Conservation (phyloP, 2,113 vertebrate species). For the Globicephala melas region DNA sequence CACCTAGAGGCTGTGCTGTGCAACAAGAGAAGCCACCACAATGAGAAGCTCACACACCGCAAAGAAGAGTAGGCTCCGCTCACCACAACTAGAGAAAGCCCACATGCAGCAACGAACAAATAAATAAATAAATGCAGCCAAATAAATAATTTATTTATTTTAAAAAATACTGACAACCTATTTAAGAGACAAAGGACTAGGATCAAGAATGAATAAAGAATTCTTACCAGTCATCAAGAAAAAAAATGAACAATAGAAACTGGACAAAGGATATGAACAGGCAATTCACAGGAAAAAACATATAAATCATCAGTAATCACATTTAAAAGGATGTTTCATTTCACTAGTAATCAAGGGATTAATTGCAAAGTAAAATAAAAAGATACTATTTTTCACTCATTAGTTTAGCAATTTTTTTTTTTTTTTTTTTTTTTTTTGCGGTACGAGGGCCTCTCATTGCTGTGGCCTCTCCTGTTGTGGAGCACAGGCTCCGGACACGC, state of each 20-base stretch:
- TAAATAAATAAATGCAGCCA: no score
- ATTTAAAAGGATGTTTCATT: not conserved
- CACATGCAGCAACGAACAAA: no score
- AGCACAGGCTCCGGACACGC: no score
- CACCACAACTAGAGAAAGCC: no score
- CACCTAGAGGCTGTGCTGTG: no score
- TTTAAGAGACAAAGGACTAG: not conserved
- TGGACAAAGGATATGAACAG: not conserved
- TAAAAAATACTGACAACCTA: not conserved
- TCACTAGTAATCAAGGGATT: not conserved
- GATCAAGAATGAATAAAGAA: slow-evolving; percentile 5
- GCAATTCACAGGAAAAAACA: not conserved
- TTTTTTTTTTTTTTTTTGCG: no score
- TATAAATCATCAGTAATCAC: not conserved
- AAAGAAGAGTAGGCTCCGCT: no score
- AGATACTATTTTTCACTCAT: not conserved
- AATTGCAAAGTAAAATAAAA: not conserved
- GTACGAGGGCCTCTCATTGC: no score
- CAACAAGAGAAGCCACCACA: no score
- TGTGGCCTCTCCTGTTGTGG: no score
- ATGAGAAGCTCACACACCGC: no score
- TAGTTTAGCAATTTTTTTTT: not conserved
- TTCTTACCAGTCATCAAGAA: not conserved
- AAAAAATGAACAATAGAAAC: not conserved
- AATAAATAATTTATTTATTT: no score